A percentile compares a stretch with the other conserved stretches of the same genome.
Conservation (phyloP, 2,113 vertebrate species). For the western clawed frog (Xenopus tropicalis) region DNA sequence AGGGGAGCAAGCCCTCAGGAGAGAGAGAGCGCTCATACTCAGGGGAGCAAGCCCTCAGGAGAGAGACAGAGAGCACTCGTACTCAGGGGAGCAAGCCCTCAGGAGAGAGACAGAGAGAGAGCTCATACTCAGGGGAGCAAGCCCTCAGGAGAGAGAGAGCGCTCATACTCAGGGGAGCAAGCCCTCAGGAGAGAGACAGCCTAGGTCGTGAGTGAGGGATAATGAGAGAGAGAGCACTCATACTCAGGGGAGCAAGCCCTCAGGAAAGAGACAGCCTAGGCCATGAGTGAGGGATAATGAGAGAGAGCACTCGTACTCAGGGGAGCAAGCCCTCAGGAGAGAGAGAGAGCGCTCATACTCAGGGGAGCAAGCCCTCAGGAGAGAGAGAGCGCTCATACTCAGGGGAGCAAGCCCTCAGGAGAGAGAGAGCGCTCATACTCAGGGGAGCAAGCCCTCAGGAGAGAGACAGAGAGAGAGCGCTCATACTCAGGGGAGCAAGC, state of each 20-base stretch:
- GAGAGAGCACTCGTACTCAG: not conserved
- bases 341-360: no score
- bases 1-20: no score
- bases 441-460: no score
- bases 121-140: not conserved
- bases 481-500: no score
- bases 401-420: no score
- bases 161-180: not conserved
- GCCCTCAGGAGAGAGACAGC: no score
- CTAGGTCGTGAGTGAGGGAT: slow-evolving; percentile 50
- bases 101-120: not conserved
- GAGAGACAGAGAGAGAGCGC: not conserved
- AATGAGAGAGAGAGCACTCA: not conserved
- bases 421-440: not conserved
- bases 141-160: not conserved
- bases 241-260: not conserved
- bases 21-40: not conserved
- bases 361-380: no score
- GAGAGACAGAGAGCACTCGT: not conserved
- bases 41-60: not conserved
- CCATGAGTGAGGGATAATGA: slow-evolving; percentile 57
- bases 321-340: not conserved
- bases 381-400: not conserved
- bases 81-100: slow-evolving; percentile 52
- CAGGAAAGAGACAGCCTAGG: no score